Evolutionary conservation across 1,140 invertebrate species (phyloP).

Genomic region (Protaetia brevitarsis): DNA sequence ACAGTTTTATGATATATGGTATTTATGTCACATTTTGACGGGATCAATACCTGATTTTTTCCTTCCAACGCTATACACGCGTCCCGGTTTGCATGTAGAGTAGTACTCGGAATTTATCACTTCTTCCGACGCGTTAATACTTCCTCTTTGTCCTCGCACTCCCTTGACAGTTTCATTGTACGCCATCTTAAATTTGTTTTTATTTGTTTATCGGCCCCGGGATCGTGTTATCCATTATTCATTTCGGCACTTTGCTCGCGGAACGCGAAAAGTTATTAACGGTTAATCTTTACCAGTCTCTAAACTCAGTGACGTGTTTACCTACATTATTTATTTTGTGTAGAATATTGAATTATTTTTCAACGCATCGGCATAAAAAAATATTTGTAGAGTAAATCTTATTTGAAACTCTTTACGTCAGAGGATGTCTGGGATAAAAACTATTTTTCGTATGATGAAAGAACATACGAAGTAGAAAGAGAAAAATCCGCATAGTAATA

Average conservation of each 20-base stretch:
- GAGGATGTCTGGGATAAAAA: no score
- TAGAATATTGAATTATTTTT: no score
- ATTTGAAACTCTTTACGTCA: no score
- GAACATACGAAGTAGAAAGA: no score
- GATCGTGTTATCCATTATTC: constrained; percentile 12
- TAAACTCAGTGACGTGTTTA: neutral
- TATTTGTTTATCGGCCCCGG: neutral
- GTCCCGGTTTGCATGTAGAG: constrained; percentile 1
- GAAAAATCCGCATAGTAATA: no score
- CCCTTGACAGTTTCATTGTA: neutral
- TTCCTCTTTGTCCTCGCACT: neutral
- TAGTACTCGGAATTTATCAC: constrained; percentile 6
- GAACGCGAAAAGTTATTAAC: neutral
- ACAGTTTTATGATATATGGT: constrained; percentile 17
- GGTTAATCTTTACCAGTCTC: neutral
- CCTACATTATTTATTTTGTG: no score
- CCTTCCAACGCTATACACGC: neutral
- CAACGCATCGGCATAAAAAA: no score
- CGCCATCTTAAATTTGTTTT: constrained; percentile 13
- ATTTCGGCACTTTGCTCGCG: neutral
- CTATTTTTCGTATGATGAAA: no score
- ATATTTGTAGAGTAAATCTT: no score
- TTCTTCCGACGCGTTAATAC: constrained; percentile 10
- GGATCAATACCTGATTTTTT: constrained; percentile 16
- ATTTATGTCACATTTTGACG: neutral